A percentile compares a stretch with the other conserved stretches of the same genome.
phyloP scores from a whole-genome alignment of 2,797 vertebrate species.

The Paguma larvata region DNA sequence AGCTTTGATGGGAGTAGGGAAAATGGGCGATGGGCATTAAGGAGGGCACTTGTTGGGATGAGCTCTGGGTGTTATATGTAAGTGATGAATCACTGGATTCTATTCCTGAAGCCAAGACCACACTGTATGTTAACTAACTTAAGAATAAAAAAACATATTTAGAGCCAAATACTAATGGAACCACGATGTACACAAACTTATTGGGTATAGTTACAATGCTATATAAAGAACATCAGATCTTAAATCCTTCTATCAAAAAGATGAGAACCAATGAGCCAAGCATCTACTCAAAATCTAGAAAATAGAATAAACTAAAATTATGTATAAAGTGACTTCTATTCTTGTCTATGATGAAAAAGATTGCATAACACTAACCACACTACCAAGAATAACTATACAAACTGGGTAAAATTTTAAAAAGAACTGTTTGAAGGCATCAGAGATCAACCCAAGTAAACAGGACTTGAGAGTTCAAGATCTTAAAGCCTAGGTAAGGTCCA shows the following conservation, averaged over 20 bases:
- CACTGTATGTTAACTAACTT: no score
- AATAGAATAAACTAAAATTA: slow-evolving; percentile 25
- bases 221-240: background rate
- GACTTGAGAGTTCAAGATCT: background rate
- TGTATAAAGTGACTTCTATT: background rate
- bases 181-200: background rate
- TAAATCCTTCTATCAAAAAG: background rate
- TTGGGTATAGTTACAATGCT: background rate
- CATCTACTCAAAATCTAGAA: background rate
- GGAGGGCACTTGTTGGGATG: no score
- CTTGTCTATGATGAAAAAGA: background rate
- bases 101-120: no score
- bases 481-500: background rate
- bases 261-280: background rate
- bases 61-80: no score
- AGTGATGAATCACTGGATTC: no score
- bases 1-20: no score
- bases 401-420: background rate
- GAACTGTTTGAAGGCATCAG: background rate
- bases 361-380: background rate
- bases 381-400: background rate
- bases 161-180: background rate
- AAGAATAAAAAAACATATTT: background rate
- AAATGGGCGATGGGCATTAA: no score
- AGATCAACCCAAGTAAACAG: background rate